A percentile compares a stretch with the other conserved stretches of the same genome.
phyloP scores from a whole-genome alignment of 2,113 vertebrate species.

The Nothoprocta perdicaria region DNA sequence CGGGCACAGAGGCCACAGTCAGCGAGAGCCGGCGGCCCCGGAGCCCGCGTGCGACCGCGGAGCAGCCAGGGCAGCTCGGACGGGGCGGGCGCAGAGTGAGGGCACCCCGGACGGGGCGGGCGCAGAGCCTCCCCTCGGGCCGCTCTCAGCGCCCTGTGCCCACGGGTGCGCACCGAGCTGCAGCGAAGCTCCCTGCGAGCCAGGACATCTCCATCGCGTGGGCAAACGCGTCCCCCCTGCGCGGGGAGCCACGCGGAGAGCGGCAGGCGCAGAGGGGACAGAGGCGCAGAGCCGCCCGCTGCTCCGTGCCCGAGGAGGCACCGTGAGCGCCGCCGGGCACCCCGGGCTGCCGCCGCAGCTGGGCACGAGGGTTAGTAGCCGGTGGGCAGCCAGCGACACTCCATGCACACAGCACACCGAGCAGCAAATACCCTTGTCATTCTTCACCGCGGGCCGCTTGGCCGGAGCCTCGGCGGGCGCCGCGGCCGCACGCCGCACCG shows the following conservation, averaged over 20 bases:
- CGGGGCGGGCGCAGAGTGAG: not conserved
- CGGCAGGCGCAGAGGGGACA: no score
- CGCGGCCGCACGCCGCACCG: conserved; percentile 76
- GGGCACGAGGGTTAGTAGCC: conserved; percentile 67
- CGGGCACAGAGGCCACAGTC: not conserved
- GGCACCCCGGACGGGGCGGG: not conserved
- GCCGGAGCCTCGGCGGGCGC: conserved; percentile 66
- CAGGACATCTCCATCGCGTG: no score
- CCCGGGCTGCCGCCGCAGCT: no score
- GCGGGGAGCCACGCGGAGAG: no score
- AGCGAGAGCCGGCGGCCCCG: not conserved
- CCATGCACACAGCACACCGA: conserved; percentile 84
- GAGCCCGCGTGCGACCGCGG: fast-evolving
- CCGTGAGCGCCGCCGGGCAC: no score
- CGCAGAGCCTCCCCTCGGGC: no score
- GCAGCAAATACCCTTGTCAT: conserved; percentile 90
- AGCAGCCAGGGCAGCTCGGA: fast-evolving
- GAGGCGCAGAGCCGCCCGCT: no score
- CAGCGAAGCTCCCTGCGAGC: no score
- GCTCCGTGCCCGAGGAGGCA: no score
- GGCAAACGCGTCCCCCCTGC: no score
- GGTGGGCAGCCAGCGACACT: conserved; percentile 75
- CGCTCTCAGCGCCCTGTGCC: no score
- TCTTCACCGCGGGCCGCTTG: conserved; percentile 89
- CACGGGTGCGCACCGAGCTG: no score